Conservation (phyloP, 2,113 vertebrate species). For the Uria lomvia region DNA sequence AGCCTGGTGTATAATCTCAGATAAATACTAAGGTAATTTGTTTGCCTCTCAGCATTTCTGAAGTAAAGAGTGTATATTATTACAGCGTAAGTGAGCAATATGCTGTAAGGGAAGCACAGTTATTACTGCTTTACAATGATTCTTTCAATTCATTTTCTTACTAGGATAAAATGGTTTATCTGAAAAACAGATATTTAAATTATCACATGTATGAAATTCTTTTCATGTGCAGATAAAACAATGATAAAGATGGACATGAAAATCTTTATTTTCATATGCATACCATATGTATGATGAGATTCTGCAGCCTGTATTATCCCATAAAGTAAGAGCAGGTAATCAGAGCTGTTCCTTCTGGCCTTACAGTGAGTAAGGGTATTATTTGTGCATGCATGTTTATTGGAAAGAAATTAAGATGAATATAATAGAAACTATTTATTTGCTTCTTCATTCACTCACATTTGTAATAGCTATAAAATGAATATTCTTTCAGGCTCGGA, state of each 20-base stretch:
- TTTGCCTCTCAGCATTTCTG: background rate
- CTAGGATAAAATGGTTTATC: background rate
- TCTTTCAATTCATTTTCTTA: background rate
- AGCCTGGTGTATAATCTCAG: background rate
- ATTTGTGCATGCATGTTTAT: background rate
- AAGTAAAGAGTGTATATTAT: background rate
- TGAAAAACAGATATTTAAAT: background rate
- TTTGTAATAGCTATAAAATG: background rate
- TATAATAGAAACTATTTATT: background rate
- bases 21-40: background rate
- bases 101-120: background rate
- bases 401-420: background rate
- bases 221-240: background rate
- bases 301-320: background rate
- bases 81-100: background rate
- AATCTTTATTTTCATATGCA: background rate
- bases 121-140: background rate
- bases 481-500: background rate
- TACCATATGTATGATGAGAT: background rate
- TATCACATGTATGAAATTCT: background rate
- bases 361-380: background rate
- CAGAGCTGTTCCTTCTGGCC: background rate
- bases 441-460: background rate
- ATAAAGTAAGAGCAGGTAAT: background rate
- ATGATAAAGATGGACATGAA: rapidly evolving